Evolutionary conservation across 2,888 invertebrate species (phyloP).

Genomic region (Sesia bembeciformis): DNA sequence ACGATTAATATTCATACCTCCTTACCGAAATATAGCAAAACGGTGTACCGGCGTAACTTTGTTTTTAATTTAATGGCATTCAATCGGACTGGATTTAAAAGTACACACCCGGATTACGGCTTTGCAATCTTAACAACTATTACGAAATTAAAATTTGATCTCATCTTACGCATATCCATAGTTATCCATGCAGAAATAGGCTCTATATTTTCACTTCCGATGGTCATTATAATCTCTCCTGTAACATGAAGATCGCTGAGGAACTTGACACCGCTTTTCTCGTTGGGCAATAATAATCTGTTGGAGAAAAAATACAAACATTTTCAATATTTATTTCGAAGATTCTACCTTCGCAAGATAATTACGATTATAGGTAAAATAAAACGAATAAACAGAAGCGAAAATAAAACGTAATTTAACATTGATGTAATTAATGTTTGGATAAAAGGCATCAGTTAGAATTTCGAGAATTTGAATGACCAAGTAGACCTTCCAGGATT

Average conservation of each 20-base stretch:
- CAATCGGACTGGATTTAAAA: neutral
- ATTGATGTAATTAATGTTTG: no score
- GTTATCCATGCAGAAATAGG: constrained; percentile 41
- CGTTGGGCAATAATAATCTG: constrained; percentile 43
- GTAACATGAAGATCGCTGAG: constrained; percentile 50
- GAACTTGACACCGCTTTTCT: constrained; percentile 43
- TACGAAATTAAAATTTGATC: neutral
- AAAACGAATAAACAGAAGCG: no score
- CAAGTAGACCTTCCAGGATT: no score
- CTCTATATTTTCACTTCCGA: constrained; percentile 26
- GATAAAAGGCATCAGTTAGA: no score
- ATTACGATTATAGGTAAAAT: no score
- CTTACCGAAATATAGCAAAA: neutral
- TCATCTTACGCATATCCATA: constrained; percentile 58
- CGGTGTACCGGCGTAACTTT: neutral
- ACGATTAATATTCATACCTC: no score
- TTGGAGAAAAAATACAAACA: constrained; percentile 5
- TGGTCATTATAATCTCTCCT: constrained; percentile 43
- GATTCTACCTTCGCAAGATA: no score
- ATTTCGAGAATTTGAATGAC: no score
- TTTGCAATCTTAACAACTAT: no score
- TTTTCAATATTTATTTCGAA: neutral
- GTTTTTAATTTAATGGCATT: neutral
- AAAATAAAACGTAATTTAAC: no score
- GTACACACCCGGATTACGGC: no score